These are phyloP conservation scores for Atlantisia rogersi DNA, from an alignment of 2,113 vertebrate species.

Conservation along the genomic window DNA sequence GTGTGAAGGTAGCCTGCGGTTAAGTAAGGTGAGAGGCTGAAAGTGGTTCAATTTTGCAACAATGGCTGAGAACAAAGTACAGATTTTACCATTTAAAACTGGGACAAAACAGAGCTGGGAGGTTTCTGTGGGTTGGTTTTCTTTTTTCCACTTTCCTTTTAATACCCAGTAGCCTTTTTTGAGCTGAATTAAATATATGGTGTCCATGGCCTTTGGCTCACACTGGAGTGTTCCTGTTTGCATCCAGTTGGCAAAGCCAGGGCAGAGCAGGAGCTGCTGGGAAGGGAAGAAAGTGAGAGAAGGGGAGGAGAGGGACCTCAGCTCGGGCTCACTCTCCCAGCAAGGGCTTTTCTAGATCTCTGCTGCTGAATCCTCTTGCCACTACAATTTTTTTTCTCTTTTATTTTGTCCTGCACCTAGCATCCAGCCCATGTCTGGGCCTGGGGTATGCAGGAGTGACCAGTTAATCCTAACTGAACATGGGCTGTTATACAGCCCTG, in stretches of 20 bases:
- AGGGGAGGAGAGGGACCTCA: neutral
- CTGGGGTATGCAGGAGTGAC: neutral
- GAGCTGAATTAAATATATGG: neutral
- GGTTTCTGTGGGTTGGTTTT: neutral
- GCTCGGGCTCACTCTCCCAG: neutral
- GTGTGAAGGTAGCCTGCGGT: neutral
- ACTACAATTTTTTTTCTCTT: neutral
- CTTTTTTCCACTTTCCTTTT: neutral
- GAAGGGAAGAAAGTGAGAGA: neutral
- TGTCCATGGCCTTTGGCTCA: neutral
- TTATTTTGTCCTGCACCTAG: neutral
- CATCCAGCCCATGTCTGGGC: neutral
- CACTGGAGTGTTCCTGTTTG: rapidly evolving
- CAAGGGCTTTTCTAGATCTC: neutral
- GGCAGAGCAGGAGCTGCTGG: neutral
- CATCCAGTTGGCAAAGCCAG: neutral
- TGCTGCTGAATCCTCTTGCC: neutral
- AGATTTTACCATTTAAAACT: constrained; percentile 28
- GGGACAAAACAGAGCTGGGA: constrained; percentile 30
- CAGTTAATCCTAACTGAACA: neutral
- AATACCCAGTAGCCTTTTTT: neutral
- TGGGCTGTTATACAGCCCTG: neutral
- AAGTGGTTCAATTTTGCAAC: constrained; percentile 44
- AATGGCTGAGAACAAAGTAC: constrained; percentile 37
- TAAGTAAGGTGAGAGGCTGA: constrained; percentile 41